Percentiles rank a stretch among this genome's conserved stretches.
These are phyloP conservation scores for Limonius californicus DNA, from an alignment of 1,140 invertebrate species.

Conservation along the genomic window DNA sequence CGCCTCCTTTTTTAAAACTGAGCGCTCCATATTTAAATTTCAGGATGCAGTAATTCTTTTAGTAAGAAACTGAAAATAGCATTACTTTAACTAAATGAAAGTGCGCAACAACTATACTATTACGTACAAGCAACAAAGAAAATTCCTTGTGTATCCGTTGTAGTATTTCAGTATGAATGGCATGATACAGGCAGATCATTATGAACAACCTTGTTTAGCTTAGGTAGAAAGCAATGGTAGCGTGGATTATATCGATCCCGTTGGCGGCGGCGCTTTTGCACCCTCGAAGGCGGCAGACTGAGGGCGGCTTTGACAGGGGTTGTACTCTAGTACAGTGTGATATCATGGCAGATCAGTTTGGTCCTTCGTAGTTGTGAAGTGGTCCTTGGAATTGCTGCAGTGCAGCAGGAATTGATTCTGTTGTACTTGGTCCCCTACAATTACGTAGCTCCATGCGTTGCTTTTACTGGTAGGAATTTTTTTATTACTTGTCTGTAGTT, in stretches of 20 bases:
- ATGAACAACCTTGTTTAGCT: conserved; percentile 7
- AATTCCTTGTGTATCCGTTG: no score
- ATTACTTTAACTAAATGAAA: no score
- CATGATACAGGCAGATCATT: not conserved
- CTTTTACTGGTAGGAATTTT: no score
- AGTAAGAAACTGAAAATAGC: no score
- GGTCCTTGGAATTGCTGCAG: not conserved
- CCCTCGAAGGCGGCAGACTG: conserved; percentile 1
- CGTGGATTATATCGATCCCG: conserved; percentile 7
- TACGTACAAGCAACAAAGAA: no score
- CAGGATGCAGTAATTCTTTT: no score
- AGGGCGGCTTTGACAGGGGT: conserved; percentile 11
- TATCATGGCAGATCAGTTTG: conserved; percentile 7
- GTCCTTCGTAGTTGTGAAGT: conserved; percentile 9
- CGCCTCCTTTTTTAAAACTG: no score
- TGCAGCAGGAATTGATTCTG: not conserved
- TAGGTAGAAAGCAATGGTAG: not conserved
- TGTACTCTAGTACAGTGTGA: conserved; percentile 11
- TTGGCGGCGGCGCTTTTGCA: conserved; percentile 5
- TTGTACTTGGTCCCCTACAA: no score
- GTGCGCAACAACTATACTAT: no score
- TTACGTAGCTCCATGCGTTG: no score
- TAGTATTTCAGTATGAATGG: conserved; percentile 1
- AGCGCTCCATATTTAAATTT: no score
- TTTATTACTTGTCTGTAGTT: no score